Percentiles rank a stretch among this genome's conserved stretches.
phyloP scores from a whole-genome alignment of 1,140 invertebrate species.

The Dermatophagoides farinae region DNA sequence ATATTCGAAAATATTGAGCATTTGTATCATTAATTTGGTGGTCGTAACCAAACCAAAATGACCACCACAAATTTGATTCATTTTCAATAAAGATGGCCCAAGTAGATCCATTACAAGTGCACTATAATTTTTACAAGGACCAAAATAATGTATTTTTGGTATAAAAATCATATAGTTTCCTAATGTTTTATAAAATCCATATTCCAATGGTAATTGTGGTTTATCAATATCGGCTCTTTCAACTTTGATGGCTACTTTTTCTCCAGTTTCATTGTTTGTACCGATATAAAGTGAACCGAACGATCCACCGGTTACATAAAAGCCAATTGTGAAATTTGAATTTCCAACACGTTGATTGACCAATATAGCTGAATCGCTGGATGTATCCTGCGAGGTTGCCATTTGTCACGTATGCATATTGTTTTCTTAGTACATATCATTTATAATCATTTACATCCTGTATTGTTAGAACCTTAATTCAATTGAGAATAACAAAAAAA shows the following conservation, averaged over 20 bases:
- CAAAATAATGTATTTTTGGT: conserved; percentile 13
- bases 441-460: too few relatives aligned
- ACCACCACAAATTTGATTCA: conserved; percentile 19
- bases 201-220: conserved; percentile 14
- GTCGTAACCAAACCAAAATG: conserved; percentile 22
- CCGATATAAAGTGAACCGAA: conserved; percentile 11
- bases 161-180: conserved; percentile 1
- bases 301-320: neutral
- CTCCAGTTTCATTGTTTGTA: neutral
- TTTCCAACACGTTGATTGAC: neutral
- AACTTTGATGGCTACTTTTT: conserved; percentile 13
- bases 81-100: conserved; percentile 19
- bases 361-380: neutral
- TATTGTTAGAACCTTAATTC: too few relatives aligned
- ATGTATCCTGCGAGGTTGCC: too few relatives aligned
- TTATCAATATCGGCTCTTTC: neutral
- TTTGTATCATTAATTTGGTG: conserved; percentile 90
- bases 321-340: neutral
- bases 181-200: conserved; percentile 11
- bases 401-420: too few relatives aligned
- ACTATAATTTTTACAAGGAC: conserved; percentile 4
- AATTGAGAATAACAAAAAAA: too few relatives aligned
- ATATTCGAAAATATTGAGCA: conserved; percentile 80
- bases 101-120: conserved; percentile 19
- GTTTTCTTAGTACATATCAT: too few relatives aligned